phyloP scores from a whole-genome alignment of 2,113 vertebrate species.

The Chroicocephalus ridibundus region DNA sequence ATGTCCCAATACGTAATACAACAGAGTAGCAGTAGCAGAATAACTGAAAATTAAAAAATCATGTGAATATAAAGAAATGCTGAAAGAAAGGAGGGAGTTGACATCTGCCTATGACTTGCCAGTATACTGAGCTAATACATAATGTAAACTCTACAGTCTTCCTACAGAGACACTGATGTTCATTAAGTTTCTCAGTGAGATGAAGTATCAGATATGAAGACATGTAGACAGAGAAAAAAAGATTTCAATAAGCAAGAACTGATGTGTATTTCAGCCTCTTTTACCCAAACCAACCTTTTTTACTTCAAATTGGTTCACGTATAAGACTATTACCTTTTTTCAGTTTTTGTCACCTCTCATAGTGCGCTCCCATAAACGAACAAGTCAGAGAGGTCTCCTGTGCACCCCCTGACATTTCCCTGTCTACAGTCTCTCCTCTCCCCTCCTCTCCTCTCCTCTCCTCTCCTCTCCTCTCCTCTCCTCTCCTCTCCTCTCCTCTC shows the following conservation, averaged over 20 bases:
- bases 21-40: neutral
- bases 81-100: neutral
- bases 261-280: neutral
- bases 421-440: neutral
- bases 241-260: neutral
- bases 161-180: neutral
- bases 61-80: neutral
- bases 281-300: neutral
- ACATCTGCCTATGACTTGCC: neutral
- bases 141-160: neutral
- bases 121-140: neutral
- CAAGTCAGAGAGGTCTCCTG: neutral
- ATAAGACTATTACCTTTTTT: neutral
- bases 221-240: neutral
- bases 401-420: neutral
- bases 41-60: neutral
- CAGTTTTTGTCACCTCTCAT: neutral
- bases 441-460: neutral
- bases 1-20: neutral
- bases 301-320: neutral
- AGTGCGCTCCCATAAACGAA: accelerated
- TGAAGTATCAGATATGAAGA: neutral
- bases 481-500: neutral
- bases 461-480: too few relatives aligned
- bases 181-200: neutral